These are phyloP conservation scores for Pollenia labialis DNA, from an alignment of 2,888 invertebrate species.

Conservation along the genomic window DNA sequence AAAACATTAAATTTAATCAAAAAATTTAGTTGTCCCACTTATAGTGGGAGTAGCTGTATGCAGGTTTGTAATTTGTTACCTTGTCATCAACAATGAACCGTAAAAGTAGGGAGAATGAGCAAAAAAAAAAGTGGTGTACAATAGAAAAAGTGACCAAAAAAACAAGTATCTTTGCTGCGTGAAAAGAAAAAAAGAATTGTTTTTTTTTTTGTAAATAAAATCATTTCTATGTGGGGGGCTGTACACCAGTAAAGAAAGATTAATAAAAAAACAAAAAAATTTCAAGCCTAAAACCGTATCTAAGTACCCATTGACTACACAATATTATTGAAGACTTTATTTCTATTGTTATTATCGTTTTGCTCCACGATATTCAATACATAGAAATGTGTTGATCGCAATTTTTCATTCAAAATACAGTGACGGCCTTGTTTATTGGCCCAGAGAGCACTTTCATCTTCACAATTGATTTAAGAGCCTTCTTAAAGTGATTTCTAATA, in stretches of 20 bases:
- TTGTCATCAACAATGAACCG: constrained; percentile 63
- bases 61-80: constrained; percentile 19
- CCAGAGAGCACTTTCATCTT: no score
- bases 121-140: constrained; percentile 45
- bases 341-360: no score
- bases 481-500: no score
- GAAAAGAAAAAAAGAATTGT: background rate
- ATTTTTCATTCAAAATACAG: no score
- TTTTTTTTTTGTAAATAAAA: background rate
- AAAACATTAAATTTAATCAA: no score
- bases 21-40: no score
- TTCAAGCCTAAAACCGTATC: background rate
- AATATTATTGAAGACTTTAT: no score
- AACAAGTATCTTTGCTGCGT: background rate
- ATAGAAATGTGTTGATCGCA: no score
- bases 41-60: background rate
- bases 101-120: constrained; percentile 9
- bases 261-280: constrained; percentile 8
- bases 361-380: no score
- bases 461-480: no score
- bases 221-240: background rate
- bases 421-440: no score
- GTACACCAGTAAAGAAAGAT: constrained; percentile 35
- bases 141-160: constrained; percentile 12
- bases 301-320: no score